Conservation (phyloP, 64 coral and sea anemone genomes). For the Montipora capricornis region DNA sequence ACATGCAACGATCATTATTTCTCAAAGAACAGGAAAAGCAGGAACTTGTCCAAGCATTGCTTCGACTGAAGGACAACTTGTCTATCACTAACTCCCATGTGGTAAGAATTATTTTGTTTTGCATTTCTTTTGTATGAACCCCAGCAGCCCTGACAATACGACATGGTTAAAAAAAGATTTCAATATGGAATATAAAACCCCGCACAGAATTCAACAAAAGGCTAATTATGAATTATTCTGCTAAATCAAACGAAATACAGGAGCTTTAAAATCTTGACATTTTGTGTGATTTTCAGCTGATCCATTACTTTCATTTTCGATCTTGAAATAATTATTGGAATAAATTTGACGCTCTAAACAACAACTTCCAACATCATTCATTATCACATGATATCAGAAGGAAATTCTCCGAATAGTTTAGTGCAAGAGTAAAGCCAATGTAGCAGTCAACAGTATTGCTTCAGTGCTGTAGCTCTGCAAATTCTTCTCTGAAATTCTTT, state of each 20-base stretch:
- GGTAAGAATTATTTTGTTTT: conserved; percentile 7
- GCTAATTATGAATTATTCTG: too few relatives aligned
- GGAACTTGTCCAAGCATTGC: conserved; percentile 48
- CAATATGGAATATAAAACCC: too few relatives aligned
- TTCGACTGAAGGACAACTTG: conserved; percentile 45
- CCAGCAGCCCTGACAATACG: too few relatives aligned
- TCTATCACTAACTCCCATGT: neutral
- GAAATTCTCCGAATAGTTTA: neutral
- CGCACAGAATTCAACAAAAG: too few relatives aligned
- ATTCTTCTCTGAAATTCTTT: neutral
- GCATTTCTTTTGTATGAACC: too few relatives aligned
- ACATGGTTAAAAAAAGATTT: too few relatives aligned
- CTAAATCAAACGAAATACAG: too few relatives aligned
- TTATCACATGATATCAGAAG: neutral
- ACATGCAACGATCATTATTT: conserved; percentile 39
- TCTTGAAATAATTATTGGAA: too few relatives aligned
- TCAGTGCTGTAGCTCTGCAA: neutral
- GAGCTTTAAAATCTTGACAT: neutral
- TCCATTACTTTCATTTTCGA: too few relatives aligned
- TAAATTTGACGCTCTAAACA: too few relatives aligned
- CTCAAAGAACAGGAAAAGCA: conserved; percentile 83
- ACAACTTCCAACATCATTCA: too few relatives aligned
- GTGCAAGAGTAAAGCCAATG: neutral
- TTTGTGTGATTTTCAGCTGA: neutral
- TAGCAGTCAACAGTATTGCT: neutral